Base-by-base conservation (phyloP, 2,113 vertebrate species). In the Pomatostomus ruficeps region DNA sequence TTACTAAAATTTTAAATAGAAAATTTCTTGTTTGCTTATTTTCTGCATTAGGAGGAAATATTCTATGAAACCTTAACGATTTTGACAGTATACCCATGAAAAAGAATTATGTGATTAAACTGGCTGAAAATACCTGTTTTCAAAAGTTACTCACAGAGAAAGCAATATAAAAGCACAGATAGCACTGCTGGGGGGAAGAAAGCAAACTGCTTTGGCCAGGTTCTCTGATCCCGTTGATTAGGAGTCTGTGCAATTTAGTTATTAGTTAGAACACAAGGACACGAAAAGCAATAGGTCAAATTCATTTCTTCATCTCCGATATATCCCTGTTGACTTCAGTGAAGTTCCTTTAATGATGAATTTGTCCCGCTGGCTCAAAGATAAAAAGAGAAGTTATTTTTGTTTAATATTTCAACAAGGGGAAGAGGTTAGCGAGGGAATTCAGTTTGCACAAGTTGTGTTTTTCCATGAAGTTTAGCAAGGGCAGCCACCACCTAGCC, bases 381-480 rank as follows among this genome's bases (percentile, higher is more conserved):
- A 95, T 95, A 97, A 97, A 97, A 97, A 95, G 92, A 94, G 74
- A 89, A 91, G 92, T 89, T 96, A 95, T 97, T 97, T 97, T 97
- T 97, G 96, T 97, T 97, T 97, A 97, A 97, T 96, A 97, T 97
- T 97, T 97, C 96, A 97, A 95, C 93, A 96, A 96, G 96, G 95
- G 93, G 96, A 97, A 97, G 93, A 97, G 95, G 96, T 97, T 97
- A 97, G 95, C 9, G 10, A 95, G 95, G 95, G 95, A 96, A 97
- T 96, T 96, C 0, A 6, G 89, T 97, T 94, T 90, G 73, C 42
- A 96, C 86, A 97, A 97, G 85, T 95, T 84, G 79, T 96, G 95
- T 96, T 97, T 97, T 97, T 95, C 96, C 92, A 94, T 46, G 35
- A 51, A 93, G 95, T 96, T 97, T 95, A 97, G 91, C 94, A 84